Base-by-base conservation (phyloP, 2,113 vertebrate species). In the Acanthisitta chloris region DNA sequence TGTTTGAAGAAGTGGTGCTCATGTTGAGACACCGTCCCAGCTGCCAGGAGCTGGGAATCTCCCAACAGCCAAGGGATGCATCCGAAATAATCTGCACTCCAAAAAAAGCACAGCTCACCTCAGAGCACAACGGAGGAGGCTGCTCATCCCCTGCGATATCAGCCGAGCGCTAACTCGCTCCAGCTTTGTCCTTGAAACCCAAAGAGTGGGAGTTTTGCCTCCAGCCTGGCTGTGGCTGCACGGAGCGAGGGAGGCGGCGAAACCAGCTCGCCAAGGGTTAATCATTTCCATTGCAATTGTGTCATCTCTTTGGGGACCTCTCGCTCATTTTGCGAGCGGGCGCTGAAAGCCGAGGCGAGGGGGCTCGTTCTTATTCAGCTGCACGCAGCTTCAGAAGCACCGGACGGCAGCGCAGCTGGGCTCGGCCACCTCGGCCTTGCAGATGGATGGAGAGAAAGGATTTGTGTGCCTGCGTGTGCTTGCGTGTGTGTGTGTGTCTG, bases 251-350 rank as follows among this genome's bases (percentile, higher is more conserved):
- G 81, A 67, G 71, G 85, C 5, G 1, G 79, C 0, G 7, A 52
- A 77, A 54, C 86, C 71, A 38, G 93, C 77, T 62, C 4, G 7
- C 17, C 36, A 89, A 64, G 97, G 97, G 97, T 98, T 98, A 98
- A 98, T 62, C 45, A 80, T 95, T 94, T 97, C 94, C 95, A 95
- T 94, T 65, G 91, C 95, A 97, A 97, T 96, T 96, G 97, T 97
- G 97, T 98, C 97, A 98, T 98, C 98, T 97, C 98, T 98, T 97
- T 92, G 91, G 97, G 98, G 97, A 97, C 95, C 96, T 96, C 97
- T 95, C 86, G 92, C 96, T 97, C 97, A 95, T 97, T 97, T 94
- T 83, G 92, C 29, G 70, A 95, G 96, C 96, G 59, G 92, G 93
- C 85, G 66, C 96, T 96, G 96, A 95, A 96, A 97, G 90, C 84